A percentile compares a stretch with the other conserved stretches of the same genome.
Conservation (phyloP, 1,140 invertebrate genomes). For the Dolichoris vasculosae region DNA sequence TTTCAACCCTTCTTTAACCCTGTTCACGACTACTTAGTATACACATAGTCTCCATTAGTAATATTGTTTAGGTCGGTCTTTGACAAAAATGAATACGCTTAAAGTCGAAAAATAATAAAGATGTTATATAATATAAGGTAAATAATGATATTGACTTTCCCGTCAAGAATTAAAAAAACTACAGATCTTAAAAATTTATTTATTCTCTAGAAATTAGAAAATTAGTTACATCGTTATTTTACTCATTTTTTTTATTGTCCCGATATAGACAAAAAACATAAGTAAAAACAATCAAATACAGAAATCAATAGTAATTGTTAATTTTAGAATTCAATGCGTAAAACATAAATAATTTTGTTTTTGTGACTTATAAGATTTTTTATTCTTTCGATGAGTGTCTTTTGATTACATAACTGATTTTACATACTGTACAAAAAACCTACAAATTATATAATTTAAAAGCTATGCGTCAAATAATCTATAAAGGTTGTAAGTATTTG, state of each 20-base stretch:
- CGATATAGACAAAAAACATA: too few relatives aligned
- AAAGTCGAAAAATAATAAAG: background rate
- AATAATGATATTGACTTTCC: background rate
- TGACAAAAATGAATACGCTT: background rate
- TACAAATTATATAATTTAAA: background rate
- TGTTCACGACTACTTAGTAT: background rate
- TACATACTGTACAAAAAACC: background rate
- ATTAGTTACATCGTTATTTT: background rate
- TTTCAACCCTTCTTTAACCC: background rate
- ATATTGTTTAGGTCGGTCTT: background rate
- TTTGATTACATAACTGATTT: background rate
- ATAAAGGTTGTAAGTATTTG: background rate
- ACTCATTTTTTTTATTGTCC: too few relatives aligned
- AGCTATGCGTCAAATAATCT: too few relatives aligned
- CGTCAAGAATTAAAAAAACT: background rate
- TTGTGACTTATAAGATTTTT: background rate
- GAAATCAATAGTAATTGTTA: too few relatives aligned
- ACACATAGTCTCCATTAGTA: background rate
- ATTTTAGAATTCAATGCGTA: background rate
- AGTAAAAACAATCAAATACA: too few relatives aligned
- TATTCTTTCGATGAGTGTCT: background rate
- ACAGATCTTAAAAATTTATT: slow-evolving; percentile 2
- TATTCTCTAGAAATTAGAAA: background rate
- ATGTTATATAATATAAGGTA: too few relatives aligned
- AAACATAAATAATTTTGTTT: background rate